Base-by-base conservation (phyloP, 1,140 invertebrate genomes). In the Heliconius hewitsoni region DNA sequence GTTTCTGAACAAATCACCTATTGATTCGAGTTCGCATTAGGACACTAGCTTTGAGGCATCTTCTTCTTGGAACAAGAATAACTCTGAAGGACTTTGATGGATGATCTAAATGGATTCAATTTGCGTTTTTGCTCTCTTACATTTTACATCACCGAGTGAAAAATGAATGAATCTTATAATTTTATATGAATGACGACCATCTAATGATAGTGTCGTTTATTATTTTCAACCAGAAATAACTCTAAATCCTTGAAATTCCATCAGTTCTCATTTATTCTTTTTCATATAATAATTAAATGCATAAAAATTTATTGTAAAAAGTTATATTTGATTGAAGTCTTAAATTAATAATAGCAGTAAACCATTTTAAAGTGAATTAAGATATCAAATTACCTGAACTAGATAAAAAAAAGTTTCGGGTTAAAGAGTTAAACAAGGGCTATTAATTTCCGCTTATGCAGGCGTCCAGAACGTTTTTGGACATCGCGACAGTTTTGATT, bases 61-160 rank as follows among this genome's bases (percentile, higher is more conserved):
- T 78, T 81, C 83, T 85, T 83, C 74, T 77, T 81, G 76, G 50
- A 73, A 81, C 76, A 82, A 73, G 80, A 83, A 78, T 79, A 81
- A 85, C 80, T 82, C 60, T 78, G 81, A 57, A 80, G 57, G 84
- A 85, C 82, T 81, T 85, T 85, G 83, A 85, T 85, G 82, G 82
- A 85, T 85, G 82, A 82, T 80, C 77, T 73, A 57, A 74, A 81
- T 81, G 81, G 78, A 83, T 83, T 85, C 82, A 83, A 85, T 83
- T 85, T 81, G 52, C 78, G 73, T 82, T 81, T 85, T 83, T 81
- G 52, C 74, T 57, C 74, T 57, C 60, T 80, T 50, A 75, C 71
- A 79, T 16, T 34, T 79, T 75, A 79, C 52, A 75, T 70, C 60
- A 50, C 74, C 66, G 23, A 42, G 23, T 76, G 37, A 23, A 50